Conservation (phyloP, 2,113 vertebrate species). For the Apteryx owenii region DNA sequence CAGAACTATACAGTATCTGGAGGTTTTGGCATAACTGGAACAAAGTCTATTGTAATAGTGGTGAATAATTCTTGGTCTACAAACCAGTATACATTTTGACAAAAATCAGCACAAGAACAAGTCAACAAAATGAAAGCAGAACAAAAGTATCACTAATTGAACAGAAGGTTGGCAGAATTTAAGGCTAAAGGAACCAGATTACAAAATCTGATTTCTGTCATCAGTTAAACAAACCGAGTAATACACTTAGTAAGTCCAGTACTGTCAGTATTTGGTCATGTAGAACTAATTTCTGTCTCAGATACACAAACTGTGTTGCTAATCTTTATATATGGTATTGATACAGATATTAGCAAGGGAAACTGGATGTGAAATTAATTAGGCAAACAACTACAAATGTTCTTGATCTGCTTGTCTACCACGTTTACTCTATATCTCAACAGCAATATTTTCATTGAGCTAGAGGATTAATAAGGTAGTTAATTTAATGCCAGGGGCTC, state of each 20-base stretch:
- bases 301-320: not conserved
- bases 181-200: not conserved
- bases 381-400: not conserved
- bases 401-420: not conserved
- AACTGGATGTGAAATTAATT: not conserved
- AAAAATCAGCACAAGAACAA: not conserved
- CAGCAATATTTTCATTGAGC: not conserved
- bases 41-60: fast-evolving
- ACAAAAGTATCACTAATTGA: not conserved
- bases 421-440: not conserved
- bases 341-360: not conserved
- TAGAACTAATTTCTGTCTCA: not conserved
- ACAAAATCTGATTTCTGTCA: not conserved
- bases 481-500: not conserved
- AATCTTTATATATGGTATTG: not conserved
- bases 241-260: not conserved
- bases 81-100: not conserved
- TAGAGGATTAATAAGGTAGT: not conserved
- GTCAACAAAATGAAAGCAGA: not conserved
- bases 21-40: not conserved
- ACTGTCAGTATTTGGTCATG: not conserved
- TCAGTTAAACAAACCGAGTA: not conserved
- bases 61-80: not conserved
- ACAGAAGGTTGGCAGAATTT: not conserved
- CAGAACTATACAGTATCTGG: not conserved